Conservation (phyloP, 2,113 vertebrate genomes). For the Helogale parvula region DNA sequence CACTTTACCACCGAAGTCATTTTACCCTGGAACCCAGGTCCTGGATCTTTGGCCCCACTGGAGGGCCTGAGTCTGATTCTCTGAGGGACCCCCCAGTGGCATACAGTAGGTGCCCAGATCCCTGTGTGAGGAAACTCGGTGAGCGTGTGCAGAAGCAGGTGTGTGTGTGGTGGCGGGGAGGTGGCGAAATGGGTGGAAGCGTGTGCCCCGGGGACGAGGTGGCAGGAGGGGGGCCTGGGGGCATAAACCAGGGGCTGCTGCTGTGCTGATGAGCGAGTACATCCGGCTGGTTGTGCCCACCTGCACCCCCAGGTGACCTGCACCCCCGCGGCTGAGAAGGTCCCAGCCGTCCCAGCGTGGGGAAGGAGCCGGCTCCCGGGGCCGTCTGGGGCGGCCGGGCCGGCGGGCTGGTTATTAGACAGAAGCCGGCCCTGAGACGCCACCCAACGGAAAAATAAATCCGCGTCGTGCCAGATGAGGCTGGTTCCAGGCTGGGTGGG, state of each 20-base stretch:
- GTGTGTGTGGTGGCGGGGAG: background rate
- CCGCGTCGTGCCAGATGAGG: conserved; percentile 39
- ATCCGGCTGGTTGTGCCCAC: background rate
- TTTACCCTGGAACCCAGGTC: background rate
- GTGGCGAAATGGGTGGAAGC: fast-evolving
- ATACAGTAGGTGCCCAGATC: no score
- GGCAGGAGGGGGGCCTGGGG: background rate
- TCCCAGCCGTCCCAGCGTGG: background rate
- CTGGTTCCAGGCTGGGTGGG: conserved; percentile 74
- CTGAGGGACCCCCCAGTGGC: fast-evolving
- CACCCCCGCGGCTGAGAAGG: background rate
- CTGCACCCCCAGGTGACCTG: background rate
- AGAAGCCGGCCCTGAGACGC: conserved; percentile 36
- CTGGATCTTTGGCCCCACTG: background rate
- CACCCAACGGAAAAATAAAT: conserved; percentile 80
- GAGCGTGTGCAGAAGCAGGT: background rate
- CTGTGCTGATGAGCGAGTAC: background rate
- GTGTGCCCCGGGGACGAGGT: background rate
- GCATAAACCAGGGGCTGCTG: fast-evolving
- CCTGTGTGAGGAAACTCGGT: background rate
- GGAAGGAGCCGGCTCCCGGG: background rate
- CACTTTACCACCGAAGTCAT: background rate
- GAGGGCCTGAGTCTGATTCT: background rate
- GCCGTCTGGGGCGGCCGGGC: background rate
- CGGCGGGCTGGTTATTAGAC: conserved; percentile 46